Percentiles rank a stretch among this genome's conserved stretches.
These are phyloP conservation scores for Homarus americanus DNA, from an alignment of 1,140 invertebrate genomes.

Conservation along the genomic window DNA sequence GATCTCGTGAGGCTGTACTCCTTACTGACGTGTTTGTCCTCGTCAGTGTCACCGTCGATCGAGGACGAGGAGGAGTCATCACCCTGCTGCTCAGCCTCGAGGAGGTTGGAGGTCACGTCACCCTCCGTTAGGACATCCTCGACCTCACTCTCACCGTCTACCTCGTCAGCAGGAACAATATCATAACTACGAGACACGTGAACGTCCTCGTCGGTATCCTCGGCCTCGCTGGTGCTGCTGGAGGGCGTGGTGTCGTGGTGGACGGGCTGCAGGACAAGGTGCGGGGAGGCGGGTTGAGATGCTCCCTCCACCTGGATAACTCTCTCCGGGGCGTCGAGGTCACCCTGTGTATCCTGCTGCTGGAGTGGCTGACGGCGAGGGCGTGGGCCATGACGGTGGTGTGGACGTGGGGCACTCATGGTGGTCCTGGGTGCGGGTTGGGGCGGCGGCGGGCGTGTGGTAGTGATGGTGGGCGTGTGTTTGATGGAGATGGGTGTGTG, in stretches of 20 bases:
- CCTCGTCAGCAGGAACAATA: conserved; percentile 21
- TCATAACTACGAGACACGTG: conserved; percentile 64
- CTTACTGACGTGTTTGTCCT: conserved; percentile 71
- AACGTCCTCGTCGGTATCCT: conserved; percentile 69
- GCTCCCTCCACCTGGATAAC: conserved; percentile 56
- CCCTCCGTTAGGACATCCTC: not conserved
- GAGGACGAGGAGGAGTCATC: conserved; percentile 53
- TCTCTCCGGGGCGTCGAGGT: conserved; percentile 63
- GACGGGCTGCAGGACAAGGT: not conserved
- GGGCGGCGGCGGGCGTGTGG: conserved; percentile 38
- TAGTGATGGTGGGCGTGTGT: conserved; percentile 27
- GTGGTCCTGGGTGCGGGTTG: conserved; percentile 45
- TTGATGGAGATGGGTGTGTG: conserved; percentile 28
- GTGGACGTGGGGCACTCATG: conserved; percentile 55
- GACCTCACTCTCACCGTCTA: conserved; percentile 34
- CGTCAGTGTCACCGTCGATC: conserved; percentile 70
- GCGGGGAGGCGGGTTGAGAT: conserved; percentile 11
- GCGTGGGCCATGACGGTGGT: not conserved
- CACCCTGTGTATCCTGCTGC: conserved; percentile 36
- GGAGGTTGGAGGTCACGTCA: conserved; percentile 1
- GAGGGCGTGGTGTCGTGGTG: conserved; percentile 10
- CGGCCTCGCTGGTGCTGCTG: conserved; percentile 66
- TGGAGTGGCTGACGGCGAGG: not conserved
- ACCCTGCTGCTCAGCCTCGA: conserved; percentile 26
- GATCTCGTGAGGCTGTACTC: conserved; percentile 67